Evolutionary conservation across 2,797 vertebrate species (phyloP).

Genomic region (Gambelia wislizenii): DNA sequence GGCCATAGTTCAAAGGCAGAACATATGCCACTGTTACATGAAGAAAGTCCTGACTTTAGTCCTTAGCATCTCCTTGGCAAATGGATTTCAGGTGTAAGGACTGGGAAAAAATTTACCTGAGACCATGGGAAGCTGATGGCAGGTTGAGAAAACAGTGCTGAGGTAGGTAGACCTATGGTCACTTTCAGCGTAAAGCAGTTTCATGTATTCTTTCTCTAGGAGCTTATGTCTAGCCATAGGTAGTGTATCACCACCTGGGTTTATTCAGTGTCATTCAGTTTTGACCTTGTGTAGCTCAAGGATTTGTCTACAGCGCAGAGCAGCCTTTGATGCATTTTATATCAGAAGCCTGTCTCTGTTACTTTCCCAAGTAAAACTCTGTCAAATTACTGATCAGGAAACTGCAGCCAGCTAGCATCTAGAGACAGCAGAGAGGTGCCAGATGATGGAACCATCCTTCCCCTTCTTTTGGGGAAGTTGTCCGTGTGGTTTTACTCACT

Average conservation of each 20-base stretch:
- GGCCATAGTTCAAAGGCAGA: too few species aligned
- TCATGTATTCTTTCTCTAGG: background rate
- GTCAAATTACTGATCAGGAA: background rate
- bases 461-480: background rate
- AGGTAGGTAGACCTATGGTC: background rate
- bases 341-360: background rate
- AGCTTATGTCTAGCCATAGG: background rate
- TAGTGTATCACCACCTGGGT: background rate
- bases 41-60: background rate
- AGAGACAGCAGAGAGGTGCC: background rate
- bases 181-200: background rate
- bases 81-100: background rate
- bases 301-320: background rate
- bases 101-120: too few species aligned
- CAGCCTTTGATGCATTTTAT: slow-evolving; percentile 7
- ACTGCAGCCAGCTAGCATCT: background rate
- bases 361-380: background rate
- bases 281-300: background rate
- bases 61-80: background rate
- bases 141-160: background rate
- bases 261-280: background rate
- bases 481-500: background rate
- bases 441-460: background rate
- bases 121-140: background rate
- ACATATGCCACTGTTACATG: background rate